These are phyloP conservation scores for Lamellibrachia luymesi DNA, from an alignment of 1,140 invertebrate genomes.

Conservation along the genomic window DNA sequence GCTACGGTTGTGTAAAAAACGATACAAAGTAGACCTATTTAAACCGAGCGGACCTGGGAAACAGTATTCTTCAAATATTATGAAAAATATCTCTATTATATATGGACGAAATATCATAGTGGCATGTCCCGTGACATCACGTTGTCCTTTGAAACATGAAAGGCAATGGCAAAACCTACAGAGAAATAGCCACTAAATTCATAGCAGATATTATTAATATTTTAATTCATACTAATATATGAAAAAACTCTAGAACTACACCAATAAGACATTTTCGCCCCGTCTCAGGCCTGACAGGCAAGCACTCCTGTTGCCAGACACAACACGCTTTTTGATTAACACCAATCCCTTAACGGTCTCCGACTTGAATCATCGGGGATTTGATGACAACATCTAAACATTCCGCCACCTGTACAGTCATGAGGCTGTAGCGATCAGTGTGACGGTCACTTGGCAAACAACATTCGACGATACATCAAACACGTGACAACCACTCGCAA, in stretches of 20 bases:
- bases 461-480: neutral
- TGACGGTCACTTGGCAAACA: neutral
- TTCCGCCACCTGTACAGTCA: no score
- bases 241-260: neutral
- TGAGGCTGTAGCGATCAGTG: no score
- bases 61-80: neutral
- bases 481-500: neutral
- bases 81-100: neutral
- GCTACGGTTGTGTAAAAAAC: neutral
- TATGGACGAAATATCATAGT: neutral
- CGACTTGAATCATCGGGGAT: no score
- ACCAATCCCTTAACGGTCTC: neutral
- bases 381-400: no score
- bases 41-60: neutral
- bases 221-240: neutral
- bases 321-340: neutral
- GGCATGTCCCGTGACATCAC: neutral
- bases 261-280: neutral
- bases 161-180: neutral
- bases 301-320: neutral
- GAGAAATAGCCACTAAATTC: neutral
- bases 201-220: neutral
- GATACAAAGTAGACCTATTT: neutral
- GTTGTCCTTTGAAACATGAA: neutral
- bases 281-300: neutral